Evolutionary conservation across 2,888 invertebrate genomes (phyloP).

Genomic region (Serrognathus titanus): DNA sequence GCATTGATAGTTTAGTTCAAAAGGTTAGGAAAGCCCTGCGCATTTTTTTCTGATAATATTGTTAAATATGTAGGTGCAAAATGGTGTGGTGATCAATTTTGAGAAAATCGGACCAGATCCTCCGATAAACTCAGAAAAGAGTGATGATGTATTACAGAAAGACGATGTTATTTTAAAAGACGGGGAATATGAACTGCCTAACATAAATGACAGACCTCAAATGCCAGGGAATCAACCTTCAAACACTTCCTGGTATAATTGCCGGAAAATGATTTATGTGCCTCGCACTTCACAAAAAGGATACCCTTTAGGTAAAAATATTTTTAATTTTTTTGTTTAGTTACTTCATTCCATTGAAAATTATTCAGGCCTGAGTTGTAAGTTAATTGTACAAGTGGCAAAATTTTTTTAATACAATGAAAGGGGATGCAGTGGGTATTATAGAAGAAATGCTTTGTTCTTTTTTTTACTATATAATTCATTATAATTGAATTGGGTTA

Average conservation of each 20-base stretch:
- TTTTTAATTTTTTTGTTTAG: no score
- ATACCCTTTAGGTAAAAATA: constrained; percentile 47
- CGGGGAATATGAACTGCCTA: constrained; percentile 13
- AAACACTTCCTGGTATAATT: constrained; percentile 80
- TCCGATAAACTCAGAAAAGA: constrained; percentile 56
- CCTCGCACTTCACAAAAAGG: constrained; percentile 88
- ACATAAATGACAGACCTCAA: constrained; percentile 16
- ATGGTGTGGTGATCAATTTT: constrained; percentile 96
- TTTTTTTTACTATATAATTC: no score
- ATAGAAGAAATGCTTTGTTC: no score
- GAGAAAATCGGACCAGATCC: constrained; percentile 93
- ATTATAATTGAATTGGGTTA: not conserved
- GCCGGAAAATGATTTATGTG: constrained; percentile 85
- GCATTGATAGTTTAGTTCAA: constrained; percentile 94
- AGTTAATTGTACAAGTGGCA: no score
- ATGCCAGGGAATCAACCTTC: constrained; percentile 20
- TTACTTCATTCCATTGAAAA: no score
- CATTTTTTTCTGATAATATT: not conserved
- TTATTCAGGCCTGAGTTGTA: no score
- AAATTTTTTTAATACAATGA: no score
- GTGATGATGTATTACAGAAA: constrained; percentile 51
- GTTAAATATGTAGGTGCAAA: constrained; percentile 60
- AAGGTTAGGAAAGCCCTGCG: constrained; percentile 57
- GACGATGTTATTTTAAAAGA: constrained; percentile 44
- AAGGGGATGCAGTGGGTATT: no score